A percentile compares a stretch with the other conserved stretches of the same genome.
These are phyloP conservation scores for Onychorhynchus coronatus DNA, from an alignment of 2,113 vertebrate species.

Conservation along the genomic window DNA sequence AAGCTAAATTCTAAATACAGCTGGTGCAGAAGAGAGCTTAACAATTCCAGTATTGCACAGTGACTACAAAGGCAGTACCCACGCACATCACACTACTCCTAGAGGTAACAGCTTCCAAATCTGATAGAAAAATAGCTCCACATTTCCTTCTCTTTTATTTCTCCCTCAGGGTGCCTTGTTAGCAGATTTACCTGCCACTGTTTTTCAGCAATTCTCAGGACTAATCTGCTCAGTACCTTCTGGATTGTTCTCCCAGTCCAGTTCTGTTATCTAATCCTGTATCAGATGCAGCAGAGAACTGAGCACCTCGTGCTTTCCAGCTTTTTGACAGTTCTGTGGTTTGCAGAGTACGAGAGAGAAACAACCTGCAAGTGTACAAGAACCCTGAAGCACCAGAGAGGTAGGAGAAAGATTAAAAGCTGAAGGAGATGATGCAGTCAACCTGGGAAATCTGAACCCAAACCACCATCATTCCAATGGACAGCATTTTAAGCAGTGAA, in stretches of 20 bases:
- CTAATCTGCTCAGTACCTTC: not conserved
- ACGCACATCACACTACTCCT: not conserved
- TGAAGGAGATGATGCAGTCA: not conserved
- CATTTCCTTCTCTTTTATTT: not conserved
- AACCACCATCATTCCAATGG: not conserved
- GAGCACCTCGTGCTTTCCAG: not conserved
- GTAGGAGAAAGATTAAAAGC: not conserved
- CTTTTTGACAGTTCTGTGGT: not conserved
- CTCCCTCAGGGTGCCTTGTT: slow-evolving; percentile 9
- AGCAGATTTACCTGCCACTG: not conserved
- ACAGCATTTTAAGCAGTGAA: not conserved
- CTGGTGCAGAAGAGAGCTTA: not conserved
- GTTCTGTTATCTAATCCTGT: not conserved
- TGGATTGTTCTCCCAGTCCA: slow-evolving; percentile 7
- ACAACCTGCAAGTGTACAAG: not conserved
- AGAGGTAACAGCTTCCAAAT: not conserved
- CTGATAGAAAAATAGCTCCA: not conserved
- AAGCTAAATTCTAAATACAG: not conserved
- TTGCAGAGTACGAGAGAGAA: not conserved
- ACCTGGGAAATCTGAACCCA: not conserved
- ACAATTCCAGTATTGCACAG: not conserved
- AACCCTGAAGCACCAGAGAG: not conserved
- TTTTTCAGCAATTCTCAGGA: not conserved
- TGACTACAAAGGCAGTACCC: not conserved
- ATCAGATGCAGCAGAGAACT: not conserved